A percentile compares a stretch with the other conserved stretches of the same genome.
phyloP scores from a whole-genome alignment of 2,888 invertebrate genomes.

The Stramonita haemastoma region DNA sequence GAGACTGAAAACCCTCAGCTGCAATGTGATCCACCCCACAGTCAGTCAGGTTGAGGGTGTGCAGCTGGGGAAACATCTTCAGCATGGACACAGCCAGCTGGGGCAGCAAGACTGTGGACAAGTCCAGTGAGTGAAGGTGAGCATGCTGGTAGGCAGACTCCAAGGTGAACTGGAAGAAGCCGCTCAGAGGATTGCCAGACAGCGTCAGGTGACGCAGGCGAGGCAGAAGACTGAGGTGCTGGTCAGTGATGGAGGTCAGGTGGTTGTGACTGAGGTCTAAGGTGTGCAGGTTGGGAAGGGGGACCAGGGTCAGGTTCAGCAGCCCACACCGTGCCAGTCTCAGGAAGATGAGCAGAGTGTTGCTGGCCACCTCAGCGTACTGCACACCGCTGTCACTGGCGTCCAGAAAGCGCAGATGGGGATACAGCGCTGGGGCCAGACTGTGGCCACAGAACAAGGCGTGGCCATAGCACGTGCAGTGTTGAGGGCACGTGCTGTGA shows the following conservation, averaged over 20 bases:
- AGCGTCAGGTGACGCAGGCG: neutral
- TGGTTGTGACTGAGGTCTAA: conserved; percentile 4
- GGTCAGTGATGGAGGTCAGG: neutral
- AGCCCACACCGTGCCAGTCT: neutral
- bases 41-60: neutral
- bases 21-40: neutral
- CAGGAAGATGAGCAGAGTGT: conserved; percentile 23
- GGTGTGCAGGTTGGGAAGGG: conserved; percentile 18
- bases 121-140: conserved; percentile 17
- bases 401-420: conserved; percentile 27
- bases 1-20: conserved; percentile 22
- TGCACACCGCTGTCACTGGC: conserved; percentile 26
- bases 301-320: neutral
- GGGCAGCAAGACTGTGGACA: neutral
- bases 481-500: neutral
- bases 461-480: conserved; percentile 25
- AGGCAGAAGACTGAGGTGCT: neutral
- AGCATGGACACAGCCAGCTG: neutral
- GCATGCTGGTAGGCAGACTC: neutral
- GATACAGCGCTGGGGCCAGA: neutral
- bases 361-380: neutral
- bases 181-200: conserved; percentile 9
- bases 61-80: neutral
- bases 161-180: neutral
- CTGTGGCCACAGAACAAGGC: neutral